Base-by-base conservation (phyloP, 1,140 invertebrate genomes). In the Macrobrachium nipponense region DNA sequence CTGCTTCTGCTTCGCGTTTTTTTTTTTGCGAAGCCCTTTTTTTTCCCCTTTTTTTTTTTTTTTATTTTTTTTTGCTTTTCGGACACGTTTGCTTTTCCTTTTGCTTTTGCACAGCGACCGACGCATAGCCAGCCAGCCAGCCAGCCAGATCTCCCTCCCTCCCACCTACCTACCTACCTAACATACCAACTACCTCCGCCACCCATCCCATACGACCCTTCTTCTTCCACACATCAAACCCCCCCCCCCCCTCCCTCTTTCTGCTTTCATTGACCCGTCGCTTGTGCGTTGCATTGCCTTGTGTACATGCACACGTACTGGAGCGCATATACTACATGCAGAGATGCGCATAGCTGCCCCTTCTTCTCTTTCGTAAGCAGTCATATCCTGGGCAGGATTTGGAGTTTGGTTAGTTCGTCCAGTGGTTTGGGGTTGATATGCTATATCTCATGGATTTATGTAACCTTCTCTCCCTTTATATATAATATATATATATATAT, bases 401-500 rank as follows among this genome's bases (percentile, higher is more conserved):
- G 0, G 12, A 8, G 51, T 12, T 10, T 8, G 51, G 1, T 36
- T 36, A 4, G 1, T 36, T 36, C 4, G 27, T 36, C n/a, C n/a
- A n/a, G n/a, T n/a, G n/a, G n/a, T n/a, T n/a, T n/a, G n/a, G 51
- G 7, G 7, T 51, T 12, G 8, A 51, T 51, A 7, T 51, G 51
- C 51, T 51, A 51, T 51, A 51, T 12, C 8, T 51, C 0, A 51
- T 51, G 3, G 8, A 7, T 51, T 51, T 51, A 51, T 51, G 51
- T 51, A 4, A 51, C 51, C 7, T 66, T 27, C 64, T n/a, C 64
- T 79, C 60, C 18, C 77, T 23, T 12, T n/a, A n/a, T 68, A 68
- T 68, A 68, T 68, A 68, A n/a, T 68, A n/a, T 68, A 68, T n/a
- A n/a, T n/a, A n/a, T n/a, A 68, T 17, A 68, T n/a, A 68, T n/a